Evolutionary conservation across 2,888 invertebrate genomes (phyloP), one percentile per base, ranked within the genome.

Genomic region (Tigriopus californicus): DNA sequence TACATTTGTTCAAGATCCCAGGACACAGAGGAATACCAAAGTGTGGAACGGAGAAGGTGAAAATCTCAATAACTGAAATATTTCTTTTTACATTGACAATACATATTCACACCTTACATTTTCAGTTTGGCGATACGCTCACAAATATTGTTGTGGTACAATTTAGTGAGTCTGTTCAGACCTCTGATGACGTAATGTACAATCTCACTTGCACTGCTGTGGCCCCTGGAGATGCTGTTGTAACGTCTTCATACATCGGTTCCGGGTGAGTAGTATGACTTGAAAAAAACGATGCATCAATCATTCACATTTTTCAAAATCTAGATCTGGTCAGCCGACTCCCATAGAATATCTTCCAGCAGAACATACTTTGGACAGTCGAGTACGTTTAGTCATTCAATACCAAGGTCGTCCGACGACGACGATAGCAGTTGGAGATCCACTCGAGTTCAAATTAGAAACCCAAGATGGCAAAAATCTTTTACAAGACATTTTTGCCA

Each of bases 91-190:
- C n/a, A n/a, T n/a, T n/a, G n/a, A n/a, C n/a, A n/a, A n/a, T n/a
- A n/a, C n/a, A n/a, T n/a, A n/a, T n/a, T n/a, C n/a, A n/a, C n/a
- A n/a, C n/a, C n/a, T n/a, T n/a, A n/a, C n/a, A n/a, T n/a, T n/a
- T n/a, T n/a, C 71, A 86, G 85, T 88, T 85, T 67, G 89, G 87
- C 4, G 90, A 91, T 67, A 87, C 88, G 4, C 83, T 90, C 81
- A 90, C 90, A 61, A 91, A 90, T 68, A 90, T 91, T 64, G 87
- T 88, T 5, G 89, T 90, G 20, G 89, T 91, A 0, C 90, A 91
- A 70, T 90, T 90, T 74, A 88, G 88, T 65, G 89, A 91, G 71
- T 85, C 83, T 67, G 89, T 91, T 1, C 90, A 90, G 74, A 90
- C 90, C 1, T 84, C 86, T 20, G 76, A 84, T 62, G 90, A 91